These are phyloP conservation scores for Saimiri boliviensis DNA, from an alignment of 2,113 vertebrate species.

Conservation along the genomic window DNA sequence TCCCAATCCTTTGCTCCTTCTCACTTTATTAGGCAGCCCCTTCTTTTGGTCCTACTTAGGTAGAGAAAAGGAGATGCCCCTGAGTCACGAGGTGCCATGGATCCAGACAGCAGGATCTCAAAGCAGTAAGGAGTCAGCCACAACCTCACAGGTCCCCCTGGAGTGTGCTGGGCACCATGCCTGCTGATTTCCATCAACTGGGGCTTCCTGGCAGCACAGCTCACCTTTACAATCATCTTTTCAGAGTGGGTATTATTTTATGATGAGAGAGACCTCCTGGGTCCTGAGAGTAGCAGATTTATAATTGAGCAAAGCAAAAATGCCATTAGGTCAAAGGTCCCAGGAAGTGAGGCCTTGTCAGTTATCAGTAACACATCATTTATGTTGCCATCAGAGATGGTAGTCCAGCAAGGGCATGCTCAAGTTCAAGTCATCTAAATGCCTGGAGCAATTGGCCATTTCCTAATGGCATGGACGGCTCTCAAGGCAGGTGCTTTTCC, in stretches of 20 bases:
- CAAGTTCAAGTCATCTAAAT: conserved; percentile 35
- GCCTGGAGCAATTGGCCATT: conserved; percentile 34
- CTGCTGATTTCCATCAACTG: not conserved
- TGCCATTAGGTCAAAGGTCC: not conserved
- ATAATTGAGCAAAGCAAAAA: conserved; percentile 40
- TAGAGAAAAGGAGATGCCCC: not conserved
- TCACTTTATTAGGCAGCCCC: accelerated
- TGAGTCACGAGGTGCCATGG: not conserved
- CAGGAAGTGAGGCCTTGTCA: conserved; percentile 53
- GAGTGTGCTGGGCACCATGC: not conserved
- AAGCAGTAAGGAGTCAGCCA: accelerated
- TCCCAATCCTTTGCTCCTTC: not conserved
- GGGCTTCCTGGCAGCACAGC: not conserved
- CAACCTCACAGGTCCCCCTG: too few species aligned
- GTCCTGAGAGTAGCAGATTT: conserved; percentile 32
- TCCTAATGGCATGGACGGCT: not conserved
- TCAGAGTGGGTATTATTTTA: not conserved
- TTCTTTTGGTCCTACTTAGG: not conserved
- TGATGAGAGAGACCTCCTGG: not conserved
- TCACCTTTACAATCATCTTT: not conserved
- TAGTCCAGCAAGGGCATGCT: conserved; percentile 46
- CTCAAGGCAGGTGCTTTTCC: conserved; percentile 6
- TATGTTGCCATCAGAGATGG: conserved; percentile 36
- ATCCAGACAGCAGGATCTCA: not conserved
- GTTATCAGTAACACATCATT: conserved; percentile 54